Percentiles rank a stretch among this genome's conserved stretches.
Conservation (phyloP, 2,888 invertebrate species). For the Balanococcus diminutus region DNA sequence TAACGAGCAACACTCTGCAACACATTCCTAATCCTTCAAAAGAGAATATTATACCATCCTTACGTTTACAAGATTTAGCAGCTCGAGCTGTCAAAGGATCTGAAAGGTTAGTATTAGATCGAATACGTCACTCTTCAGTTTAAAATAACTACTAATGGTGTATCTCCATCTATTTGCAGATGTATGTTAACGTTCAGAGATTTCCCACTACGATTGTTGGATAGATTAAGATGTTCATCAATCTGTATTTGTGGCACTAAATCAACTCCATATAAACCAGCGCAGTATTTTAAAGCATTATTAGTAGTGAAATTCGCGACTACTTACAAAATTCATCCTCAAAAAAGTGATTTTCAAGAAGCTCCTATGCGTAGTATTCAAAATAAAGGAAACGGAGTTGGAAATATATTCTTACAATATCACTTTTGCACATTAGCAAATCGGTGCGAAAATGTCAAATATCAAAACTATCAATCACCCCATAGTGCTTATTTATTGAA, state of each 20-base stretch:
- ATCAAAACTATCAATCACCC: neutral
- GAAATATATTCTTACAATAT: conserved; percentile 39
- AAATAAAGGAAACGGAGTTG: conserved; percentile 24
- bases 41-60: neutral
- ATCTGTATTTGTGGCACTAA: neutral
- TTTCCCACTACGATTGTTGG: conserved; percentile 11
- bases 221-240: conserved; percentile 16
- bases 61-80: conserved; percentile 41
- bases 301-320: conserved; percentile 19
- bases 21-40: neutral
- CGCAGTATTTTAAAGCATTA: neutral
- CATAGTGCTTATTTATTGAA: neutral
- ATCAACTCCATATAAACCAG: neutral
- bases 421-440: conserved; percentile 19
- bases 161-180: neutral
- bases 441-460: conserved; percentile 7
- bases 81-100: neutral
- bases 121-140: neutral
- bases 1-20: conserved; percentile 20
- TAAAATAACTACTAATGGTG: neutral
- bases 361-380: neutral
- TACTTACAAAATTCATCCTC: conserved; percentile 43
- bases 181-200: neutral
- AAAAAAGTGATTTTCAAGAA: conserved; percentile 37
- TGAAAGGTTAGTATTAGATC: neutral